These are phyloP conservation scores for Teleogryllus occipitalis DNA, from an alignment of 1,140 invertebrate species.

Conservation along the genomic window DNA sequence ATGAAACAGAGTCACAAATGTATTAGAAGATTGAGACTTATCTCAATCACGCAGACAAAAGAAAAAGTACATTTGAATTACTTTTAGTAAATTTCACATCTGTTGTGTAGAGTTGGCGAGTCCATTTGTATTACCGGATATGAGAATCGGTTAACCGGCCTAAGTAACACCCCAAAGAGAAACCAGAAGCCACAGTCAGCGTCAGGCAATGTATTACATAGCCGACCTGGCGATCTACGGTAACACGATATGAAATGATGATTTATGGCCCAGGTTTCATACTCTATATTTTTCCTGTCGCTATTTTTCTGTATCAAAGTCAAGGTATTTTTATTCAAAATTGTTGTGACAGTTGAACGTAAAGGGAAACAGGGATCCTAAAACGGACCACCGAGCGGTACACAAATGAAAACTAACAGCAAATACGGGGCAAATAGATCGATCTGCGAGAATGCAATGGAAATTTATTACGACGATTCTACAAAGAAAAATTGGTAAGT, in stretches of 20 bases:
- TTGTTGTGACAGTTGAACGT: background rate
- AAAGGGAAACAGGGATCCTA: background rate
- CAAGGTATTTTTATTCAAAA: conserved; percentile 6
- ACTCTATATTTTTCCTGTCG: background rate
- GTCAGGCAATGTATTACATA: background rate
- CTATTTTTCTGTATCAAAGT: conserved; percentile 5
- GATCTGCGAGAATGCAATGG: background rate
- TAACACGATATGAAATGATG: background rate
- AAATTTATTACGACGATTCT: background rate
- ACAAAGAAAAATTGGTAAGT: background rate
- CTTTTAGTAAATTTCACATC: too few relatives aligned
- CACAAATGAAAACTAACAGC: background rate
- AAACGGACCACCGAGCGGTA: background rate
- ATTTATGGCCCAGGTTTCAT: background rate
- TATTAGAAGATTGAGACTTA: too few relatives aligned
- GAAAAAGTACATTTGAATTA: too few relatives aligned
- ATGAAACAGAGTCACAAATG: too few relatives aligned
- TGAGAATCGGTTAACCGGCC: background rate
- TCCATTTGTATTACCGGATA: background rate
- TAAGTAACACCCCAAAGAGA: background rate
- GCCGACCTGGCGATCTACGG: background rate
- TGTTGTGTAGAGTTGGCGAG: too few relatives aligned
- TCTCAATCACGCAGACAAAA: too few relatives aligned
- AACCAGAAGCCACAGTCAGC: background rate
- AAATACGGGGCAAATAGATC: background rate